phyloP scores from a whole-genome alignment of 2,888 invertebrate genomes.

The Drosophila prostipennis region DNA sequence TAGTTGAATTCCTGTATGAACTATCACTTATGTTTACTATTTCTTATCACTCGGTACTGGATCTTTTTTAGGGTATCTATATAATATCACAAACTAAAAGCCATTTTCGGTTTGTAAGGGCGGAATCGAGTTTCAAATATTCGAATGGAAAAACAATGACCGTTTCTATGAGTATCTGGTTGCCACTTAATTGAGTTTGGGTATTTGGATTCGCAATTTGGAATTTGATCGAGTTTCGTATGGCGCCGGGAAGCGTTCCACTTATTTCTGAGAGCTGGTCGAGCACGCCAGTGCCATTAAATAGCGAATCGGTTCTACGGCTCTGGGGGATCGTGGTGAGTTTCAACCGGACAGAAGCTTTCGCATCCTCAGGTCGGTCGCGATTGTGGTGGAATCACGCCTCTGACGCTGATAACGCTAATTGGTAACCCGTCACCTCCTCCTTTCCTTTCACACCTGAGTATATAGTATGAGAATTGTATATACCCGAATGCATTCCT shows the following conservation, averaged over 20 bases:
- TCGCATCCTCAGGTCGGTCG: slow-evolving; percentile 42
- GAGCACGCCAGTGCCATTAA: slow-evolving; percentile 49
- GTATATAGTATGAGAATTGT: not conserved
- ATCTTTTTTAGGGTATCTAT: slow-evolving; percentile 5
- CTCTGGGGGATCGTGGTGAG: slow-evolving; percentile 42
- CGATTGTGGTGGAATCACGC: slow-evolving; percentile 30
- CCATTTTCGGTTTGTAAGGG: slow-evolving; percentile 34
- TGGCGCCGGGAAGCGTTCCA: slow-evolving; percentile 38
- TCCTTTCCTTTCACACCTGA: slow-evolving; percentile 6
- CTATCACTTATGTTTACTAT: not conserved
- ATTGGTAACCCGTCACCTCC: slow-evolving; percentile 16
- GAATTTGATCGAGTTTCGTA: slow-evolving; percentile 28
- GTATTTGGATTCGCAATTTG: slow-evolving; percentile 25
- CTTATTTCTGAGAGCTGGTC: slow-evolving; percentile 53
- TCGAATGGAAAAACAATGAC: slow-evolving; percentile 10
- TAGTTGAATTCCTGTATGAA: slow-evolving; percentile 7
- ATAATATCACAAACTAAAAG: slow-evolving; percentile 48
- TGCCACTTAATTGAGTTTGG: slow-evolving; percentile 43
- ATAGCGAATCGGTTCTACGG: slow-evolving; percentile 41
- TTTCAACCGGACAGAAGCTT: slow-evolving; percentile 43
- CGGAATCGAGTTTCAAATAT: slow-evolving; percentile 28
- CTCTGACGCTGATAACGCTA: slow-evolving; percentile 41
- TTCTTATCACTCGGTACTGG: not conserved
- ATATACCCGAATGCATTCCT: slow-evolving; percentile 1
- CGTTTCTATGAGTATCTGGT: slow-evolving; percentile 24